These are phyloP conservation scores for Cynoglossus semilaevis DNA, from an alignment of 2,113 vertebrate species.

Conservation along the genomic window DNA sequence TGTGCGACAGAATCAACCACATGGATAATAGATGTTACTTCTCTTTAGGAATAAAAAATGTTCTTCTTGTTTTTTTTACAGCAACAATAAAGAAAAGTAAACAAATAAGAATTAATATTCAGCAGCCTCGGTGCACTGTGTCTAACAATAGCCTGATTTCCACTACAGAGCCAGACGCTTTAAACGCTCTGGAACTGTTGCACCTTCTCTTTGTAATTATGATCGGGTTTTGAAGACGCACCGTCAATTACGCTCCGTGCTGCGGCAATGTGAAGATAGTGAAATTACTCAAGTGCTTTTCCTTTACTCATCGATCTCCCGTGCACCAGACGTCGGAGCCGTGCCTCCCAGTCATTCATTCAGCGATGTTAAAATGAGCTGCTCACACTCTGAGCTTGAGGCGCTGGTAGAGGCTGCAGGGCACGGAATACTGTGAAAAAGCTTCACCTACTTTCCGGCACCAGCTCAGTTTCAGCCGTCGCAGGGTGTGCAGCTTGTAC, in stretches of 20 bases:
- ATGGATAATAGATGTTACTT: conserved; percentile 63
- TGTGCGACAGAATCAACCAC: conserved; percentile 38
- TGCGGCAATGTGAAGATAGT: conserved; percentile 21
- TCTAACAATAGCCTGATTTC: conserved; percentile 56
- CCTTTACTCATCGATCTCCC: conserved; percentile 7
- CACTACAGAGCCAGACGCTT: conserved; percentile 40
- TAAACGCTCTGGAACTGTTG: conserved; percentile 34
- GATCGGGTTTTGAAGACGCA: conserved; percentile 23
- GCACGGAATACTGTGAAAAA: conserved; percentile 46
- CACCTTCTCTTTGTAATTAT: conserved; percentile 41
- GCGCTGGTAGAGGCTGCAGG: conserved; percentile 53
- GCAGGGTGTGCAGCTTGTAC: conserved; percentile 22
- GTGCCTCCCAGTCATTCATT: conserved; percentile 51
- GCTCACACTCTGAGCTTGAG: conserved; percentile 52
- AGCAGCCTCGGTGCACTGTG: conserved; percentile 30
- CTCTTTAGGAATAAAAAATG: conserved; percentile 57
- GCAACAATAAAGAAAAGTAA: conserved; percentile 46
- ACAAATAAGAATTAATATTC: conserved; percentile 64
- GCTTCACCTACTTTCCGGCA: conserved; percentile 22
- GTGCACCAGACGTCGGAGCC: conserved; percentile 11
- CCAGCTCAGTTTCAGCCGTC: conserved; percentile 23
- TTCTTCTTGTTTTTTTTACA: conserved; percentile 62
- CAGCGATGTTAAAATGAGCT: conserved; percentile 47
- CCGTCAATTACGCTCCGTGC: not conserved
- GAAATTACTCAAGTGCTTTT: conserved; percentile 27